Base-by-base conservation (phyloP, 2,888 invertebrate species). In the Syritta pipiens region DNA sequence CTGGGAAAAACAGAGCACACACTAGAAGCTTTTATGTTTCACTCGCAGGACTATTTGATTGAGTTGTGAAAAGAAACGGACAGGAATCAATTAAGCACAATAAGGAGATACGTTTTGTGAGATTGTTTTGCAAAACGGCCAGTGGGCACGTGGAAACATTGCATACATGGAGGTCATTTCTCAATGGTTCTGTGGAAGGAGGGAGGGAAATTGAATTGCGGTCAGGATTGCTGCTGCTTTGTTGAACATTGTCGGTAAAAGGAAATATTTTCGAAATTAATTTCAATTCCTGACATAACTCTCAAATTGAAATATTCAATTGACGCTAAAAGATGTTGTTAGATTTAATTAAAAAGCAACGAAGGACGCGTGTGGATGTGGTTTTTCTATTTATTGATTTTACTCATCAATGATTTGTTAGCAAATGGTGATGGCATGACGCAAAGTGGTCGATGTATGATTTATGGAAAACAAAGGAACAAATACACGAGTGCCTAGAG, bases 11-110 rank as follows among this genome's bases (percentile, higher is more conserved):
- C 5, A 17, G 37, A 7, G 10, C 37, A 37, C 17, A 37, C 37
- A 37, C 17, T 17, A n/a, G 6, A 37, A 37, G 37, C 17, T 14
- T 12, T 57, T 35, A 1, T 28, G 22, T 26, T 32, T 7, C 10
- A 30, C 30, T 10, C 14, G 2, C 14, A 12, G 6, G 4, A 9
- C 17, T 7, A 4, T 17, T 17, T 14, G 17, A 37, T 17, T 37
- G 3, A 37, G 37, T n/a, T n/a, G n/a, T n/a, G 5, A 17, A 12
- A 14, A 37, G 37, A 37, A 1, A 37, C 37, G 48, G 60, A 68
- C 40, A 68, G 53, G 60, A 75, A 68, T 68, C 75, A 60, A 75
- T 75, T 67, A 68, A 68, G 53, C 20, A 46, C 53, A 75, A 53
- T 53, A 55, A 51, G 53, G 51, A 30, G 19, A 26, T 53, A 24